Evolutionary conservation across 2,113 vertebrate genomes (phyloP).

Genomic region (Odontesthes bonariensis): DNA sequence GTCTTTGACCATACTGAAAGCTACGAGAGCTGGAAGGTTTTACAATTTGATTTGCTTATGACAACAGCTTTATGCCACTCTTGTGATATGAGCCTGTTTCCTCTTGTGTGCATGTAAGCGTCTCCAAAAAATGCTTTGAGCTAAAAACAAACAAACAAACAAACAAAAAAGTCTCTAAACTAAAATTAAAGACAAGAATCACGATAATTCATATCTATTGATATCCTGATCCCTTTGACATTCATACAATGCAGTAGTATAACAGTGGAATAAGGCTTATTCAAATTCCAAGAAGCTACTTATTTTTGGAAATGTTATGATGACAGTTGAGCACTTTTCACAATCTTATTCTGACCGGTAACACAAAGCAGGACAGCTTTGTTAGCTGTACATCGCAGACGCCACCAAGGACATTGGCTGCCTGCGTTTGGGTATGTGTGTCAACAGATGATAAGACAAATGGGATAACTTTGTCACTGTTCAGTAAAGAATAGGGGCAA

Average conservation of each 20-base stretch:
- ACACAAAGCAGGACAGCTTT: constrained; percentile 2
- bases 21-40: neutral
- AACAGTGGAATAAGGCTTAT: no score
- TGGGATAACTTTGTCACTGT: constrained; percentile 6
- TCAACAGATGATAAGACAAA: constrained; percentile 26
- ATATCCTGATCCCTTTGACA: no score
- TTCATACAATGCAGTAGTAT: no score
- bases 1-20: neutral
- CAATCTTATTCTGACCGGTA: neutral
- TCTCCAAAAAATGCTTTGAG: neutral
- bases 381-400: constrained; percentile 22
- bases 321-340: neutral
- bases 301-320: neutral
- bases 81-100: neutral
- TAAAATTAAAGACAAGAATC: neutral
- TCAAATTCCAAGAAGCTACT: no score
- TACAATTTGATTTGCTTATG: neutral
- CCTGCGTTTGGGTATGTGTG: constrained; percentile 3
- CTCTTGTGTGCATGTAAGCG: neutral
- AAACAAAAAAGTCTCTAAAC: neutral
- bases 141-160: neutral
- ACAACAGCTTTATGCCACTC: neutral
- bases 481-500: neutral
- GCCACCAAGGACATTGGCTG: constrained; percentile 21
- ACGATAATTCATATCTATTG: no score